These are phyloP conservation scores for Thermophis baileyi DNA, from an alignment of 2,113 vertebrate species.

Conservation along the genomic window DNA sequence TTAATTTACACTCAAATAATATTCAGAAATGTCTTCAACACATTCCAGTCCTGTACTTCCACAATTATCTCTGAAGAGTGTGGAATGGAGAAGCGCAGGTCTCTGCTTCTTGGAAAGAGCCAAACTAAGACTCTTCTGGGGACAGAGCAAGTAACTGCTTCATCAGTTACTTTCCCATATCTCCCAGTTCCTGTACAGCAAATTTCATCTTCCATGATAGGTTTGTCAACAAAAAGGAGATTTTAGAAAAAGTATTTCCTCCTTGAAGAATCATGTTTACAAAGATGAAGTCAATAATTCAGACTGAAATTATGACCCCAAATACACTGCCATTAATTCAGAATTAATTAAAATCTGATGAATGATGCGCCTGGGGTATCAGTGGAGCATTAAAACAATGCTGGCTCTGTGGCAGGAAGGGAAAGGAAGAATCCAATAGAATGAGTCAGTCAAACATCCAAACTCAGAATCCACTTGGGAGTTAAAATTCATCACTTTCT, in stretches of 20 bases:
- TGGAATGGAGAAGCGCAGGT: conserved; percentile 66
- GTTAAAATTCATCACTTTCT: conserved; percentile 95
- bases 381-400: conserved; percentile 51
- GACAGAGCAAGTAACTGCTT: conserved; percentile 67
- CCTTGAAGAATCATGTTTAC: conserved; percentile 60
- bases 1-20: conserved; percentile 66
- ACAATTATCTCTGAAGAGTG: conserved; percentile 63
- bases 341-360: conserved; percentile 49
- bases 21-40: conserved; percentile 69
- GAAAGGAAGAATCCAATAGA: conserved; percentile 71
- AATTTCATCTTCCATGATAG: conserved; percentile 73
- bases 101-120: conserved; percentile 71
- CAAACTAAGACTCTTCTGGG: conserved; percentile 73
- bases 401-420: conserved; percentile 69
- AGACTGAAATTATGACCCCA: conserved; percentile 69
- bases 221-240: conserved; percentile 65
- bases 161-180: conserved; percentile 65
- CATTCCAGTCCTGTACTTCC: conserved; percentile 64
- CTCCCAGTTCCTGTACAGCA: conserved; percentile 65
- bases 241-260: conserved; percentile 54
- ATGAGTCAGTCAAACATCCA: conserved; percentile 71
- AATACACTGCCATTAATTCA: conserved; percentile 68
- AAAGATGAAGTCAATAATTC: conserved; percentile 53
- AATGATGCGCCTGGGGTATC: conserved; percentile 55
- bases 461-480: conserved; percentile 63